Percentiles rank a stretch among this genome's conserved stretches.
Evolutionary conservation across 2,797 vertebrate genomes (phyloP).

Genomic region (Dryobates pubescens): DNA sequence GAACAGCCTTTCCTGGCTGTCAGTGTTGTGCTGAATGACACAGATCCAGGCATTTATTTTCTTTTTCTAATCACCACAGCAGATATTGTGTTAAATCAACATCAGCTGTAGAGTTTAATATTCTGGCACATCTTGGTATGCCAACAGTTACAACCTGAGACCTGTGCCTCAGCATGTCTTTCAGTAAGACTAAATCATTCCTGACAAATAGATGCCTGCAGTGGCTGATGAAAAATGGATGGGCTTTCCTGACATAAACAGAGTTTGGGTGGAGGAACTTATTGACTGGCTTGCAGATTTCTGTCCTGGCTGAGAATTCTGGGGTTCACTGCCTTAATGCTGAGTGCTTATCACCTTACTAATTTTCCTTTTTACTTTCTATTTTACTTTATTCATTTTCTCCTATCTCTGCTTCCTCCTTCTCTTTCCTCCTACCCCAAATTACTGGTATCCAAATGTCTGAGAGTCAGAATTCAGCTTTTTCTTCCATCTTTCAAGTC

Average conservation of each 20-base stretch:
- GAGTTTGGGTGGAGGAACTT: background rate
- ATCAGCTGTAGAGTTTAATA: background rate
- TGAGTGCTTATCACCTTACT: background rate
- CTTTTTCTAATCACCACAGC: background rate
- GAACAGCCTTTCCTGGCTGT: background rate
- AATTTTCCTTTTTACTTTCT: background rate
- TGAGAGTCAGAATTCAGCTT: background rate
- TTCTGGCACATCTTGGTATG: background rate
- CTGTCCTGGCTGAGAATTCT: background rate
- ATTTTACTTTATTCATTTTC: background rate
- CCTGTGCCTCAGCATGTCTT: background rate
- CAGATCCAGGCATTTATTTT: background rate
- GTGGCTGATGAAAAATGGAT: slow-evolving; percentile 37
- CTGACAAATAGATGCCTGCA: slow-evolving; percentile 2
- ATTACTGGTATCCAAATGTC: background rate
- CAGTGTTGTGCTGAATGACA: background rate
- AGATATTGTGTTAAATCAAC: background rate
- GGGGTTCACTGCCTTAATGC: background rate
- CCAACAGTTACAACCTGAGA: background rate
- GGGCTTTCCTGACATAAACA: background rate
- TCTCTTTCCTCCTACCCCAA: background rate
- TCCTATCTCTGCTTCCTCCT: background rate
- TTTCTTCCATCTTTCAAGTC: background rate
- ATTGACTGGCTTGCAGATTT: background rate
- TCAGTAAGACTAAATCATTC: slow-evolving; percentile 6